Conservation (phyloP, 1,140 invertebrate genomes). For the Drosophila eugracilis region DNA sequence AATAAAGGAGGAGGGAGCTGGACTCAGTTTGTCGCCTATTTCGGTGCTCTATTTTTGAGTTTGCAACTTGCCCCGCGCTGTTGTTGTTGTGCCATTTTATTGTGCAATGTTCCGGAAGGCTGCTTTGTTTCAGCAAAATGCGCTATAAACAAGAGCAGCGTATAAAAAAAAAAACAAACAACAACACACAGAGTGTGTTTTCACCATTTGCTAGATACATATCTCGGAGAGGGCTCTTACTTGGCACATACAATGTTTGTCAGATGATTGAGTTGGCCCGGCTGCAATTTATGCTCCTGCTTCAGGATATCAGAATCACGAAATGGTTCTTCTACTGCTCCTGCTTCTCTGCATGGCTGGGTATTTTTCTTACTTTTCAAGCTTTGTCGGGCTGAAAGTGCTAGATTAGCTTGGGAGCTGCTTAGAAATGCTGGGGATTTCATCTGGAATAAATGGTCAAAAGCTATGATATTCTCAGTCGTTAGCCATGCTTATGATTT, state of each 20-base stretch:
- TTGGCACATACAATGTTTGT: slow-evolving; percentile 63
- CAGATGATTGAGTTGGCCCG: slow-evolving; percentile 62
- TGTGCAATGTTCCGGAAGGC: slow-evolving; percentile 81
- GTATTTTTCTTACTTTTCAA: slow-evolving; percentile 33
- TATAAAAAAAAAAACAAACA: no score
- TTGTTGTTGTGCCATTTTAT: slow-evolving; percentile 57
- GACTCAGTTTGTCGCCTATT: slow-evolving; percentile 67
- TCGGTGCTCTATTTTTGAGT: slow-evolving; percentile 78
- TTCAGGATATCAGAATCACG: not conserved
- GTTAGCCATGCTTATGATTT: not conserved
- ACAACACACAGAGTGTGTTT: slow-evolving; percentile 49
- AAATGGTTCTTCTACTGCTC: not conserved
- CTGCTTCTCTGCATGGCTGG: not conserved
- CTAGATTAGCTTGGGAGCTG: slow-evolving; percentile 29
- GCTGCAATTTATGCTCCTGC: slow-evolving; percentile 44
- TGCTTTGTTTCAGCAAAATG: slow-evolving; percentile 80
- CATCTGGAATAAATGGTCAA: slow-evolving; percentile 22
- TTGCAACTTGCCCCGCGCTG: slow-evolving; percentile 39
- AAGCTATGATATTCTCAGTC: not conserved
- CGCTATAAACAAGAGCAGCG: slow-evolving; percentile 70
- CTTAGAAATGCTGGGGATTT: slow-evolving; percentile 7
- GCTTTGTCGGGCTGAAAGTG: slow-evolving; percentile 33
- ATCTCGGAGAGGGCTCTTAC: slow-evolving; percentile 28
- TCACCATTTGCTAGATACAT: slow-evolving; percentile 51
- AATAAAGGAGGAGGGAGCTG: not conserved